phyloP scores from a whole-genome alignment of 2,888 invertebrate genomes.

The Electrophaes corylata region DNA sequence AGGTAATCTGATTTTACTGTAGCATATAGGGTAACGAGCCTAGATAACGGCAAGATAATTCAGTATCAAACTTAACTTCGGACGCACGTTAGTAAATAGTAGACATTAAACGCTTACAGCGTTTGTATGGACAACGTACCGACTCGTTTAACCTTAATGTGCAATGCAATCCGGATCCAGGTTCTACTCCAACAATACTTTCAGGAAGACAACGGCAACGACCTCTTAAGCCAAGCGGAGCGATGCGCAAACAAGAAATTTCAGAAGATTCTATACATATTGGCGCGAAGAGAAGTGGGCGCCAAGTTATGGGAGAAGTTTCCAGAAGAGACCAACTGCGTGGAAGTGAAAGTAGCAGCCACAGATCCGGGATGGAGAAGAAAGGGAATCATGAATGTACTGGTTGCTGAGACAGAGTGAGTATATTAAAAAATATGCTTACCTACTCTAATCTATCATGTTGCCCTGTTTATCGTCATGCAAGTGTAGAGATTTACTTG shows the following conservation, averaged over 20 bases:
- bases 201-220: conserved; percentile 62
- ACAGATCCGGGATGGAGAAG: conserved; percentile 87
- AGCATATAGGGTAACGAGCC: no score
- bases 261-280: conserved; percentile 85
- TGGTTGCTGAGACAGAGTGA: conserved; percentile 86
- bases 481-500: no score
- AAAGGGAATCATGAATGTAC: conserved; percentile 86
- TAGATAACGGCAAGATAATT: no score
- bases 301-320: conserved; percentile 84
- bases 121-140: no score
- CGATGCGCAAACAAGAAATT: conserved; percentile 85
- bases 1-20: no score
- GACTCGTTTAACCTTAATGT: no score
- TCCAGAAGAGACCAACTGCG: conserved; percentile 78
- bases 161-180: no score
- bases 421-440: conserved; percentile 37
- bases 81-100: no score
- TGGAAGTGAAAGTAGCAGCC: conserved; percentile 87
- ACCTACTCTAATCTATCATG: no score
- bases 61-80: no score
- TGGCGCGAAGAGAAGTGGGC: conserved; percentile 82
- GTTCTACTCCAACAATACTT: conserved; percentile 36
- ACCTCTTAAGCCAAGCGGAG: conserved; percentile 70
- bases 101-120: no score
- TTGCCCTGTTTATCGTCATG: no score